phyloP scores from a whole-genome alignment of 2,797 vertebrate genomes.

The Stomatorhinus walkeri region DNA sequence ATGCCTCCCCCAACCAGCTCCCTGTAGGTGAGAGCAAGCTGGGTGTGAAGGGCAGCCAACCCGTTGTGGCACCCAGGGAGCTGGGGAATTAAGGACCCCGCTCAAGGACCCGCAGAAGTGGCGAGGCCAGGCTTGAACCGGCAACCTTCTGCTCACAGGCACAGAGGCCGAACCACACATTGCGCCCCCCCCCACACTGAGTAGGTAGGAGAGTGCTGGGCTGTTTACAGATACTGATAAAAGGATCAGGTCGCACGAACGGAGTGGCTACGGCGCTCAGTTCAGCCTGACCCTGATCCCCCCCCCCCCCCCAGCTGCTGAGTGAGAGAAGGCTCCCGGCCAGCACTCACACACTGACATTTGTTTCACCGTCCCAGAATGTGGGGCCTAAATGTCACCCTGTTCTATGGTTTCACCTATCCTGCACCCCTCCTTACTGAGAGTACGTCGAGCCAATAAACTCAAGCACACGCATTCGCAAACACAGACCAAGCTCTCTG shows the following conservation, averaged over 20 bases:
- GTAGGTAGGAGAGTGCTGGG: neutral
- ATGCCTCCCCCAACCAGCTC: neutral
- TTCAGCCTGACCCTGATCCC: neutral
- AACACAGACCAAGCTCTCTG: neutral
- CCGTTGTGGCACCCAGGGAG: neutral
- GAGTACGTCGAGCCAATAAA: neutral
- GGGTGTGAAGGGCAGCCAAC: neutral
- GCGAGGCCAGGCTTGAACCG: neutral
- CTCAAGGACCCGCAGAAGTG: neutral
- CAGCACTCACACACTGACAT: slow-evolving; percentile 21
- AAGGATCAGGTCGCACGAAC: neutral
- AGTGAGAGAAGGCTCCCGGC: neutral
- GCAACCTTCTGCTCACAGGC: neutral
- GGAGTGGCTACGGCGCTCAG: neutral
- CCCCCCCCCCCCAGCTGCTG: neutral
- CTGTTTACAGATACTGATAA: neutral
- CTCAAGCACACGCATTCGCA: slow-evolving; percentile 15
- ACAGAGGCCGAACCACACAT: neutral
- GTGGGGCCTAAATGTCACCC: slow-evolving; percentile 50
- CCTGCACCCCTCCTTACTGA: slow-evolving; percentile 13
- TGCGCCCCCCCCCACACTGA: neutral
- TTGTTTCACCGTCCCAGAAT: slow-evolving; percentile 21
- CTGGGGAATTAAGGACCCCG: neutral
- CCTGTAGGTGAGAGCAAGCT: neutral
- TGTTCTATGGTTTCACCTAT: slow-evolving; percentile 51